Base-by-base conservation (phyloP, 2,888 invertebrate species). In the Adela reaumurella region DNA sequence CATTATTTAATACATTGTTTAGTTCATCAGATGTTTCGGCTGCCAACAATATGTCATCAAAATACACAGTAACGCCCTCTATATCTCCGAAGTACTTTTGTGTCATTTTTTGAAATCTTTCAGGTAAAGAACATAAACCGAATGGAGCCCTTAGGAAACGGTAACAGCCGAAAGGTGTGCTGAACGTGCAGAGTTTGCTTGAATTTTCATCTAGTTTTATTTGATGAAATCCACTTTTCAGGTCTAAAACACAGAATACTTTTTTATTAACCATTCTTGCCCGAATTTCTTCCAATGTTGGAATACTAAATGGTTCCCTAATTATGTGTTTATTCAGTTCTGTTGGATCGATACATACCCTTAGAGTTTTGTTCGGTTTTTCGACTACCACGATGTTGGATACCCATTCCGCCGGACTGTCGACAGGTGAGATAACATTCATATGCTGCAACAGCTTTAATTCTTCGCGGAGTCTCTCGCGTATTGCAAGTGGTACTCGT, bases 201-300 rank as follows among this genome's bases (percentile, higher is more conserved):
- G 52, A 52, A 16, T 53, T 43, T 43, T 50, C 19, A 18, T 53
- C 50, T 19, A 58, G 43, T 11, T 48, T 50, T n/a, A 58, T 47
- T 35, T 57, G 52, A 53, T 53, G 55, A 45, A 58, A 57, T 11
- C 57, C 55, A 24, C 51, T 51, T 47, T 55, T 56, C n/a, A 55
- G 43, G 51, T 55, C 57, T 3, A 58, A 49, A 14, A 56, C 53
- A 19, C 53, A 54, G 50, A 54, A 59, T 14, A 54, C 44, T 19
- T 45, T 52, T 48, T 58, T 56, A 46, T 46, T 50, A 48, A 47
- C 50, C 20, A 60, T 46, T 46, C 56, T 56, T 43, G 50, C 43
- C 16, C 49, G 19, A 16, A 58, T 46, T 19, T 60, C 56, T n/a
- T 58, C 56, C 17, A 58, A 11, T 46, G 58, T 47, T 43, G 52